A percentile compares a stretch with the other conserved stretches of the same genome.
Evolutionary conservation across 2,888 invertebrate species (phyloP).

Genomic region (Frankliniella intonsa): DNA sequence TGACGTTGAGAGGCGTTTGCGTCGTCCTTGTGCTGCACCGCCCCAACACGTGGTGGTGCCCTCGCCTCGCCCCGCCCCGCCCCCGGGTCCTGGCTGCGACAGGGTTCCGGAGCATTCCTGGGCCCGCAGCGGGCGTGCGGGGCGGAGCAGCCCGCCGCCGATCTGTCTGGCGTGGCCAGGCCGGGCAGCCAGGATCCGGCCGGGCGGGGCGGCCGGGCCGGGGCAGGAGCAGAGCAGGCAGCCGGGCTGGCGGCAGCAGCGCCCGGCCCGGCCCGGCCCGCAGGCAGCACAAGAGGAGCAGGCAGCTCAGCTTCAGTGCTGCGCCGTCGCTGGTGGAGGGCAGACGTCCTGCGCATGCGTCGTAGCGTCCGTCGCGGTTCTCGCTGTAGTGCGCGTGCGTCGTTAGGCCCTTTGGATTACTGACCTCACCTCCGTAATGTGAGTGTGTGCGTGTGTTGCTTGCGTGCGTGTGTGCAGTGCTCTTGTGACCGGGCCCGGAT

Average conservation of each 20-base stretch:
- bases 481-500: neutral
- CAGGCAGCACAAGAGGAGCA: neutral
- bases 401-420: neutral
- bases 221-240: conserved; percentile 26
- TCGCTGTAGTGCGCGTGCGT: neutral
- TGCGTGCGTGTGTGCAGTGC: neutral
- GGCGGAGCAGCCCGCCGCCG: conserved; percentile 1
- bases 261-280: neutral
- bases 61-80: no score
- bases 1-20: no score
- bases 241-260: neutral
- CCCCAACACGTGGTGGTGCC: no score
- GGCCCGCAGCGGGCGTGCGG: neutral
- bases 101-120: neutral
- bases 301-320: neutral
- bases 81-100: no score
- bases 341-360: conserved; percentile 4
- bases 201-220: neutral
- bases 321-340: conserved; percentile 3
- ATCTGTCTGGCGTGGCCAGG: neutral
- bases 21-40: no score
- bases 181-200: conserved; percentile 2
- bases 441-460: neutral
- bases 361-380: neutral
- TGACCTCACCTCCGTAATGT: neutral